Evolutionary conservation across 2,797 vertebrate species (phyloP), one percentile per base, ranked within the genome.

Genomic region (Hippoglossus hippoglossus): DNA sequence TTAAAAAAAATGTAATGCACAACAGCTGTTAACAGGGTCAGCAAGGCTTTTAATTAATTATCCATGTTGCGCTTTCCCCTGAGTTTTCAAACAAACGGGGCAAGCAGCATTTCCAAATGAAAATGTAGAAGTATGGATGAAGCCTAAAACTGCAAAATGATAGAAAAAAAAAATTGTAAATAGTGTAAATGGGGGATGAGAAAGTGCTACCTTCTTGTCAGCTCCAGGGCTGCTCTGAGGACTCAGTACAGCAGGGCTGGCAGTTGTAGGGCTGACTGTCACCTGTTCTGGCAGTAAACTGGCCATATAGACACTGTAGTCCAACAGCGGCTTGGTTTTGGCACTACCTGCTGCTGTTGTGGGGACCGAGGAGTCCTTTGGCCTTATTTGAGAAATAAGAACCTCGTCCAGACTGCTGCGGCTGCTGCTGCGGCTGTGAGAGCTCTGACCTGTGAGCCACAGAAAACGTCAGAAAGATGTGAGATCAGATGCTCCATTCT

Each of bases 221-320:
- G 94, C 85, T 4, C 95, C 96, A 6, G 98, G 97, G 89, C 97
- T 99, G 94, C 95, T 96, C 59, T 97, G 96, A 2, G 94, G 95
- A 88, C 96, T 98, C 78, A 89, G 92, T 44, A 86, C 64, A 39
- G 81, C 70, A 0, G 97, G 95, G 84, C 96, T 97, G 84, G 81
- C 62, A 3, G 91, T 84, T 18, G 83, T 85, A 21, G 95, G 93
- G 71, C 93, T 93, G 52, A 67, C 67, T 36, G 77, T 87, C 53
- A 70, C 90, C 52, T 94, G 93, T 0, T 91, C 90, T 21, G 96
- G 96, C 88, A 98, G 77, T 80, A 96, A 95, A 21, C 94, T 95
- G 57, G 96, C 95, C 97, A 99, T 98, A 81, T 97, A 99, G 73
- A 95, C 73, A 0, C 51, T 93, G 91, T 99, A 99, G 81, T 98